These are phyloP conservation scores for Gallinago jamesoni DNA, from an alignment of 2,113 vertebrate genomes.

Conservation along the genomic window DNA sequence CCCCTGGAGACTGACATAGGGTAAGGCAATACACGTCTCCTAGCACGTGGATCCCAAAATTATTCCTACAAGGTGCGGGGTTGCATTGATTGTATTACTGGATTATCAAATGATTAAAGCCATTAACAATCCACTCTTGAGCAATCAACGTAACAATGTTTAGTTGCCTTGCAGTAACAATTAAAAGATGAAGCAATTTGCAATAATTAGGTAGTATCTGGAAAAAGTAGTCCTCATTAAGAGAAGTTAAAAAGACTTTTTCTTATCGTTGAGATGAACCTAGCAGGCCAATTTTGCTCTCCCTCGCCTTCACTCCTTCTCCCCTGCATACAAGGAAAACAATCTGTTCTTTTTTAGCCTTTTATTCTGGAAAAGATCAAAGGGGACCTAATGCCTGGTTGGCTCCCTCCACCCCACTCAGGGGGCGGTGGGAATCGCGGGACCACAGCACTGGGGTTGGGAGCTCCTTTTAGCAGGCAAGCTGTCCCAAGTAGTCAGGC, in stretches of 20 bases:
- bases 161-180: conserved; percentile 82
- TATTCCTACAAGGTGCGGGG: conserved; percentile 66
- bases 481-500: neutral
- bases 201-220: conserved; percentile 79
- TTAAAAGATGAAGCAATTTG: conserved; percentile 79
- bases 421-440: neutral
- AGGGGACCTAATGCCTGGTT: neutral
- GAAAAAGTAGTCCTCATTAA: conserved; percentile 75
- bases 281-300: conserved; percentile 52
- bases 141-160: conserved; percentile 78
- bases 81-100: conserved; percentile 74
- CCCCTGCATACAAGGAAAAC: conserved; percentile 48
- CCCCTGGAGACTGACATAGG: neutral
- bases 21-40: neutral
- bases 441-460: fast-evolving
- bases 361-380: conserved; percentile 61
- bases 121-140: conserved; percentile 78
- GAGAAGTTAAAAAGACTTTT: conserved; percentile 74
- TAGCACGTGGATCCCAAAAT: conserved; percentile 20
- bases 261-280: conserved; percentile 56
- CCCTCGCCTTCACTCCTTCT: neutral
- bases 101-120: conserved; percentile 79
- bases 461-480: neutral
- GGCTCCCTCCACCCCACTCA: neutral
- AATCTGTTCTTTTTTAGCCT: conserved; percentile 59